Evolutionary conservation across 2,797 vertebrate genomes (phyloP).

Genomic region (Mus minutoides): DNA sequence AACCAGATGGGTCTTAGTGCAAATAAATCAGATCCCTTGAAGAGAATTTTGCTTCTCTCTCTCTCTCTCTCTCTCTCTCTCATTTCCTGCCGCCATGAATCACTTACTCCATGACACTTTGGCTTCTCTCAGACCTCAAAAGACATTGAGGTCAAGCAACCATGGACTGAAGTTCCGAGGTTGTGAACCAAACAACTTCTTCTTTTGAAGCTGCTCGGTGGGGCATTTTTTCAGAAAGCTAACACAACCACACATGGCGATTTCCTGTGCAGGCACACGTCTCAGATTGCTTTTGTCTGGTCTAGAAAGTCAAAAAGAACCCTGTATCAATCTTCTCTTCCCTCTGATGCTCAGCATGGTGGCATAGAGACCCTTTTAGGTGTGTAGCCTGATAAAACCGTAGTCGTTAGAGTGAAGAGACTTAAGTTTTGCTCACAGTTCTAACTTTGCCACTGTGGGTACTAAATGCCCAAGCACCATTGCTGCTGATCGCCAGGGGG

Average conservation of each 20-base stretch:
- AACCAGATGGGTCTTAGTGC: background rate
- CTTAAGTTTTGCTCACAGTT: background rate
- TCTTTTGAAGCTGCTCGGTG: background rate
- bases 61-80: background rate
- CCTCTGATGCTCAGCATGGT: background rate
- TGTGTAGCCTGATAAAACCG: background rate
- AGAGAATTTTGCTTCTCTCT: background rate
- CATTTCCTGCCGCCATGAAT: background rate
- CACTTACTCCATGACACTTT: background rate
- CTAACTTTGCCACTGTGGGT: background rate
- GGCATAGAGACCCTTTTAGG: background rate
- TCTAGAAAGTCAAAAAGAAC: background rate
- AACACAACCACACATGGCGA: background rate
- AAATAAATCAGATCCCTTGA: background rate
- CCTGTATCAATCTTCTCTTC: background rate
- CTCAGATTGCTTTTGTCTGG: background rate
- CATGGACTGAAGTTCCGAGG: background rate
- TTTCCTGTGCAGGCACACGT: background rate
- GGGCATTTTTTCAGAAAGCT: background rate
- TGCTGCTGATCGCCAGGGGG: conserved; percentile 14
- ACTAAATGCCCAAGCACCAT: background rate
- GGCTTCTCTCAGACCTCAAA: background rate
- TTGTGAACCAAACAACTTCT: background rate
- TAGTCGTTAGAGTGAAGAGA: background rate
- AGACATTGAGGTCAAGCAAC: background rate